Evolutionary conservation across 2,797 vertebrate genomes (phyloP), one percentile per base, ranked within the genome.

Genomic region (Anguilla megastoma): DNA sequence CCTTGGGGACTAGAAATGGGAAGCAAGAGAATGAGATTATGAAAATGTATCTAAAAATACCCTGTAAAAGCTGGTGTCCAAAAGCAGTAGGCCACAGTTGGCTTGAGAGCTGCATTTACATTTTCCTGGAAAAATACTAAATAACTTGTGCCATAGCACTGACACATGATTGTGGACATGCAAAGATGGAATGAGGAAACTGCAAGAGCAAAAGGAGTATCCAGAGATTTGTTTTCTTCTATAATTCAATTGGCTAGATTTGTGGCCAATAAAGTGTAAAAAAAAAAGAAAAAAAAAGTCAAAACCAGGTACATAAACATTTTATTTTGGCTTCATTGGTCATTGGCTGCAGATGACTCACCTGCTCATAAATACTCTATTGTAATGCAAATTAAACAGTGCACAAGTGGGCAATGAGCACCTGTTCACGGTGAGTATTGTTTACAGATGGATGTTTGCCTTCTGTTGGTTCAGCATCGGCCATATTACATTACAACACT

Each of bases 31-130:
- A 58, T 85, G n/a, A 82, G 79, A 54, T 85, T 54, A 85, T 84
- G 82, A 84, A 84, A 41, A 82, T 58, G n/a, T 45, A 60, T 63
- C 41, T 66, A 54, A 56, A 89, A 89, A 89, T 56, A 86, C 30
- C 16, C 10, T 27, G 41, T 41, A 2, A 52, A 71, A 33, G 66
- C 63, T 71, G 41, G 18, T 74, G 66, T 50, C 66, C 66, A 74
- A 74, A 71, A 86, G 18, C 27, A 63, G 30, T 30, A 60, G 30
- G 56, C 84, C 30, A 80, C 84, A 85, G 56, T 69, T 27, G 24
- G 63, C 50, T n/a, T 58, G 56, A 66, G 36, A 45, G 33, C 14
- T 16, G 18, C 24, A 1, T 58, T 85, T 79, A 36, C 33, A 79
- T 41, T 79, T 45, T 4, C 33, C 74, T 16, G 36, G 74, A 79